Evolutionary conservation across 2,113 vertebrate species (phyloP), one percentile per base, ranked within the genome.

Genomic region (Phalacrocorax aristotelis): DNA sequence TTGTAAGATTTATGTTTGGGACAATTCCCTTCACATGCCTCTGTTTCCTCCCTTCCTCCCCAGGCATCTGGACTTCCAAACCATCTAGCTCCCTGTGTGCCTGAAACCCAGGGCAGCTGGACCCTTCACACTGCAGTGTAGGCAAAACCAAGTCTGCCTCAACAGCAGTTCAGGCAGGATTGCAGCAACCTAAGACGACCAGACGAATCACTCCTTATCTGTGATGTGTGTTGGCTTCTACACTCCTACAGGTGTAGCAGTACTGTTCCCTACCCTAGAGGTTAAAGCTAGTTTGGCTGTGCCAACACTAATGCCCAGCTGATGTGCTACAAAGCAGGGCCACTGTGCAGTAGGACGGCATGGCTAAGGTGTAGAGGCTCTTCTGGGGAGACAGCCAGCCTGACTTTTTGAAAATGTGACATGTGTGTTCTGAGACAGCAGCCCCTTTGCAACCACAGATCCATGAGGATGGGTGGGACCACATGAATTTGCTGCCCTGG

Each of bases 51-150:
- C n/a, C 6, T 64, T 82, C 34, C 13, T 89, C 32, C 11, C 12
- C 55, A 68, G 55, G 11, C 27, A 83, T n/a, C 40, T 62, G 20
- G 26, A 46, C 12, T 79, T 78, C n/a, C 70, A 64, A 83, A 90
- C 60, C 22, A 12, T 26, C 52, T 80, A n/a, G 6, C 8, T 81
- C 5, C 29, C 30, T 1, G 0, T 25, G 38, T 58, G 10, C 20
- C 64, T 60, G n/a, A 78, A 61, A 55, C 7, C 11, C 55, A 42
- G 76, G 38, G 46, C 27, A 89, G 64, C 26, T 9, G 42, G n/a
- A 54, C 20, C 29, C 54, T 66, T 72, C 57, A 40, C 0, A 0
- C 8, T 66, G 34, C 68, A 3, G 2, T 1, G 3, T 10, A 20
- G 32, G 40, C 42, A 68, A 32, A 68, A 89, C 30, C 32, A 65